A percentile compares a stretch with the other conserved stretches of the same genome.
phyloP scores from a whole-genome alignment of 2,888 invertebrate genomes.

The Therioaphis trifolii region DNA sequence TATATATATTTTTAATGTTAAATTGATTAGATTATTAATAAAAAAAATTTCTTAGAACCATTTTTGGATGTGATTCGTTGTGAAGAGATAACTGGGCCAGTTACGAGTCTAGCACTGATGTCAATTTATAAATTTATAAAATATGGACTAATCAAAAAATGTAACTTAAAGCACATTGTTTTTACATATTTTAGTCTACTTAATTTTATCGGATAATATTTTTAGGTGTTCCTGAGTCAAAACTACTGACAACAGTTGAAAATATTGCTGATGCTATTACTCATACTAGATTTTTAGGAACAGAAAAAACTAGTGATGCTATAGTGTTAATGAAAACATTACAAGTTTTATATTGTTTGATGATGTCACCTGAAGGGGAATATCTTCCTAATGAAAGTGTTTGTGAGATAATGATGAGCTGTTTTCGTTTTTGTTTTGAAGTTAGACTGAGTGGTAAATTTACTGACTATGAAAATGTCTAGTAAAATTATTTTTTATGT shows the following conservation, averaged over 20 bases:
- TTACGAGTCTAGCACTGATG: conserved; percentile 93
- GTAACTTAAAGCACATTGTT: conserved; percentile 55
- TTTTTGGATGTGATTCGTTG: conserved; percentile 97
- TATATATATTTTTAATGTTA: conserved; percentile 43
- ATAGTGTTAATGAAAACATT: conserved; percentile 90
- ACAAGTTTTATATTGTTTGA: conserved; percentile 87
- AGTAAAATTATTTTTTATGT: conserved; percentile 18
- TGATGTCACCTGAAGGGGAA: conserved; percentile 89
- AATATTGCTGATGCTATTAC: conserved; percentile 97
- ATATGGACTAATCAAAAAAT: conserved; percentile 90
- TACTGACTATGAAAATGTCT: not conserved
- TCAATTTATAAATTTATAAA: conserved; percentile 96
- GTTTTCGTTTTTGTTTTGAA: conserved; percentile 95
- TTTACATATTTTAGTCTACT: not conserved
- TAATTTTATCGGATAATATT: conserved; percentile 22
- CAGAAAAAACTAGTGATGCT: conserved; percentile 94
- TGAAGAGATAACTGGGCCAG: conserved; percentile 95
- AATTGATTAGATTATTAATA: not conserved
- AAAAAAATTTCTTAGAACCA: conserved; percentile 74
- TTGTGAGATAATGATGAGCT: conserved; percentile 98
- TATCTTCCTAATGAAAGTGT: conserved; percentile 95
- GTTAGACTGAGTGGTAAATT: conserved; percentile 84
- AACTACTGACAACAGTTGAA: conserved; percentile 87
- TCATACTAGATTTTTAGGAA: conserved; percentile 96
- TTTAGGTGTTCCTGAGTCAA: conserved; percentile 72